Percentiles rank a stretch among this genome's conserved stretches.
These are phyloP conservation scores for Syngnathus scovelli DNA, from an alignment of 2,113 vertebrate genomes.

Conservation along the genomic window DNA sequence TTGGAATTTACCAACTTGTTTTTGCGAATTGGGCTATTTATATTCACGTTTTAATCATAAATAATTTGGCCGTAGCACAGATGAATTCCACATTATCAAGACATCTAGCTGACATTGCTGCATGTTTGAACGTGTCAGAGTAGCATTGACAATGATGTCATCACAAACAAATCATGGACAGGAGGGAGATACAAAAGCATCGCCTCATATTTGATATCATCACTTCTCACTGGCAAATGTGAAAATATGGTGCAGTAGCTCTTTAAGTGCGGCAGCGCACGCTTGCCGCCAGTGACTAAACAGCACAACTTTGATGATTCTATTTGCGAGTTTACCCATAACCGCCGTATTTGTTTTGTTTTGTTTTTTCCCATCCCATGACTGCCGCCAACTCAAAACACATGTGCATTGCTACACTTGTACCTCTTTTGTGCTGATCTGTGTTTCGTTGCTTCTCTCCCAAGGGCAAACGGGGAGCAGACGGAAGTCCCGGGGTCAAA, in stretches of 20 bases:
- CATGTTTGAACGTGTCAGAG: not conserved
- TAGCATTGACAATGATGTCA: too few relatives aligned
- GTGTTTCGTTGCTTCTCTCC: conserved; percentile 39
- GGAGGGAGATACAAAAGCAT: too few relatives aligned
- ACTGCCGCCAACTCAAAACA: conserved; percentile 15
- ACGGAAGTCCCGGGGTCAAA: conserved; percentile 95
- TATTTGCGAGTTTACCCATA: conserved; percentile 13
- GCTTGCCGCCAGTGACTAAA: conserved; percentile 20
- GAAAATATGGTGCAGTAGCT: not conserved
- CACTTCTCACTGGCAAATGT: not conserved
- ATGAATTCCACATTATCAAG: not conserved
- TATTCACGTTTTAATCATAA: not conserved
- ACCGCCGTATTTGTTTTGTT: conserved; percentile 3
- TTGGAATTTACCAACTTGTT: not conserved
- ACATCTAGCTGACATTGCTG: not conserved
- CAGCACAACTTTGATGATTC: conserved; percentile 37
- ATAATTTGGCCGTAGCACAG: not conserved
- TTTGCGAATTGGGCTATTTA: not conserved
- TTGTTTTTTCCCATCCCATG: not conserved
- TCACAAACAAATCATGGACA: too few relatives aligned
- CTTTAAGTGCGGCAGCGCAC: not conserved
- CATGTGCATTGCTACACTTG: not conserved
- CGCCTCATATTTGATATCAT: too few relatives aligned
- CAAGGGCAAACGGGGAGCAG: conserved; percentile 83
- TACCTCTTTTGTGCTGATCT: conserved; percentile 11